Evolutionary conservation across 2,113 vertebrate species (phyloP).

Genomic region (Motacilla tschutschensis): DNA sequence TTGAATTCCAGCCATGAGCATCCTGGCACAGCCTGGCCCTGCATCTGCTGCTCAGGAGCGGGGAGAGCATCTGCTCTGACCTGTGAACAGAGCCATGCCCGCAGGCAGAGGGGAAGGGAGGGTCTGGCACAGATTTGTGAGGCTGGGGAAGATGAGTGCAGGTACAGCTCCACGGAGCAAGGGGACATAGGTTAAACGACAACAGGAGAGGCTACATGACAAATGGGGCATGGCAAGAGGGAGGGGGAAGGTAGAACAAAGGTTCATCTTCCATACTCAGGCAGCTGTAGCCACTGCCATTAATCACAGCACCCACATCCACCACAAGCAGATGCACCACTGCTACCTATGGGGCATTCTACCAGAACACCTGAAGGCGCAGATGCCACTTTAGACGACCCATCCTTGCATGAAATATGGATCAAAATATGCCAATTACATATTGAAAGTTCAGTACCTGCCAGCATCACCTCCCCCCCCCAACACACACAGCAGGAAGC

Average conservation of each 20-base stretch:
- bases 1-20: fast-evolving
- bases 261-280: conserved; percentile 5
- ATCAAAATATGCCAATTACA: background rate
- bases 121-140: background rate
- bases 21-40: background rate
- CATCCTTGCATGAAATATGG: background rate
- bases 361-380: background rate
- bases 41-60: background rate
- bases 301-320: conserved; percentile 7
- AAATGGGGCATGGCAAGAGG: conserved; percentile 5
- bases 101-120: background rate
- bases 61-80: background rate
- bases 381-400: background rate
- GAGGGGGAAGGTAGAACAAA: conserved; percentile 18
- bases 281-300: conserved; percentile 10
- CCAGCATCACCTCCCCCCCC: background rate
- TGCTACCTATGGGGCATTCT: background rate
- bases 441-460: background rate
- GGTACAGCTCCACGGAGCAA: background rate
- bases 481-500: background rate
- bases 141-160: background rate
- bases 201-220: background rate
- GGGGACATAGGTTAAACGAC: conserved; percentile 4
- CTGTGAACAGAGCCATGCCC: background rate
- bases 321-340: background rate